Evolutionary conservation across 1,140 invertebrate genomes (phyloP).

Genomic region (Pinna nobilis): DNA sequence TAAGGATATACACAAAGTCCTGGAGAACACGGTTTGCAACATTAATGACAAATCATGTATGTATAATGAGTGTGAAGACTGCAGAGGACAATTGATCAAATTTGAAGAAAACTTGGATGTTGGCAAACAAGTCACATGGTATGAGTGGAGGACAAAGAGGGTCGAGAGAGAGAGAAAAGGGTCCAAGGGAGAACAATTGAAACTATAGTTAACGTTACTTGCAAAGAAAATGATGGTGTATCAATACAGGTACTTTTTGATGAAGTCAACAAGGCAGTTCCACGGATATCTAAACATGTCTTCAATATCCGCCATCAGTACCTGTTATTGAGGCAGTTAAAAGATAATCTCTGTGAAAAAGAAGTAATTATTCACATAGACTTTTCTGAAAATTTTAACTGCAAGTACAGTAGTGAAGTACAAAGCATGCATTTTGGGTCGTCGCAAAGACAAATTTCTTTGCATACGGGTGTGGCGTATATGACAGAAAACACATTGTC

Average conservation of each 20-base stretch:
- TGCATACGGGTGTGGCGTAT: slow-evolving; percentile 15
- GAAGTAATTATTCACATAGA: slow-evolving; percentile 34
- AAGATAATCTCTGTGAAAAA: background rate
- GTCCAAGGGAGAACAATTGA: background rate
- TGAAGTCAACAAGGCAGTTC: background rate
- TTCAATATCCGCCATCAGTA: slow-evolving; percentile 37
- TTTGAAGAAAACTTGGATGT: background rate
- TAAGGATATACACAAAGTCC: slow-evolving; percentile 5
- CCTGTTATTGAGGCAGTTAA: background rate
- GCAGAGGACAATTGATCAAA: background rate
- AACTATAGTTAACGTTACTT: background rate
- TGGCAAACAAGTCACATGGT: slow-evolving; percentile 6
- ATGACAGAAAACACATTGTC: slow-evolving; percentile 27
- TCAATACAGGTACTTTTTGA: slow-evolving; percentile 9
- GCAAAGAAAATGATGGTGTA: slow-evolving; percentile 25
- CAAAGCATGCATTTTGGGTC: slow-evolving; percentile 48
- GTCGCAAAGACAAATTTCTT: slow-evolving; percentile 28
- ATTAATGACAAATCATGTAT: slow-evolving; percentile 24
- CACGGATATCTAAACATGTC: slow-evolving; percentile 2
- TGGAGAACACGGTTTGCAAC: slow-evolving; percentile 7
- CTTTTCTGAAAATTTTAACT: slow-evolving; percentile 38
- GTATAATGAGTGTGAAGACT: slow-evolving; percentile 14
- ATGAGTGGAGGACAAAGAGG: slow-evolving; percentile 8
- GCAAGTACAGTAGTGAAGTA: slow-evolving; percentile 41
- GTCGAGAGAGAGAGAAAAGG: slow-evolving; percentile 19